These are phyloP conservation scores for Hassar affinis DNA, from an alignment of 2,113 vertebrate species.

Conservation along the genomic window DNA sequence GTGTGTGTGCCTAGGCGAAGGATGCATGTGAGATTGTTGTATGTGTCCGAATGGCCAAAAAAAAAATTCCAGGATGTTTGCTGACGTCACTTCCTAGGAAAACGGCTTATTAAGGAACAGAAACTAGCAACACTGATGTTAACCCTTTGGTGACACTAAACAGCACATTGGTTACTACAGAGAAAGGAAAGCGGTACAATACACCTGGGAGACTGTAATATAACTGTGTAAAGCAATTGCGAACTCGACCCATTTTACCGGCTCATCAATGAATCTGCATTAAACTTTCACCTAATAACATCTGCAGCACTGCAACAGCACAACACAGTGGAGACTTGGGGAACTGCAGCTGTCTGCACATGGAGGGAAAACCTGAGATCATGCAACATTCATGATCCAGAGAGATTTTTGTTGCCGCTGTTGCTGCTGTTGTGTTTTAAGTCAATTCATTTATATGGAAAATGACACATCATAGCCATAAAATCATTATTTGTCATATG, in stretches of 20 bases:
- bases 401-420: not conserved
- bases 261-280: slow-evolving; percentile 26
- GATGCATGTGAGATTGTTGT: not conserved
- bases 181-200: not conserved
- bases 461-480: not conserved
- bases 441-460: not conserved
- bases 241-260: slow-evolving; percentile 17
- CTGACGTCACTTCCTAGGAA: slow-evolving; percentile 53
- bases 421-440: not conserved
- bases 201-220: not conserved
- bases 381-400: not conserved
- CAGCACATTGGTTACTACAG: not conserved
- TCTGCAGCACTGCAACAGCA: slow-evolving; percentile 22
- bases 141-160: not conserved
- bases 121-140: slow-evolving; percentile 39
- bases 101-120: slow-evolving; percentile 45
- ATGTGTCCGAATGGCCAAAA: slow-evolving; percentile 37
- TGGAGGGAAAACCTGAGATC: not conserved
- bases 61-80: slow-evolving; percentile 55
- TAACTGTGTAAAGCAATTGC: not conserved
- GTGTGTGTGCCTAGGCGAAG: not conserved
- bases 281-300: slow-evolving; percentile 40
- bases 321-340: slow-evolving; percentile 39
- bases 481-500: not conserved
- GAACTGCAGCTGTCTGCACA: slow-evolving; percentile 28